Conservation (phyloP, 30 jellyfish, hydroid and myxozoan species). For the Nemopilema nomurai region DNA sequence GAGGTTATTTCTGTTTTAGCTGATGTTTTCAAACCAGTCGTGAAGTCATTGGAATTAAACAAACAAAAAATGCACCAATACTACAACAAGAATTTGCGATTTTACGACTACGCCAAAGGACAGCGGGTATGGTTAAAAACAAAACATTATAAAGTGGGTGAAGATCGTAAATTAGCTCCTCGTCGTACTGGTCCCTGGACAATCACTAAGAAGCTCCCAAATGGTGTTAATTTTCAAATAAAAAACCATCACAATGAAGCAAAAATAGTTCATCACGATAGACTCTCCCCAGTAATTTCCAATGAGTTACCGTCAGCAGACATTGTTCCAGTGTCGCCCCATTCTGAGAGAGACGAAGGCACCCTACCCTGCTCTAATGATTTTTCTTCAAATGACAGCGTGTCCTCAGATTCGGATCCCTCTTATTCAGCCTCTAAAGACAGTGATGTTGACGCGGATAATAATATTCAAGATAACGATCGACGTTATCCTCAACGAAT, state of each 20-base stretch:
- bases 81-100: conserved; percentile 9
- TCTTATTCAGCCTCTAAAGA: not conserved
- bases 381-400: not conserved
- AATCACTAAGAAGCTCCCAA: conserved; percentile 1
- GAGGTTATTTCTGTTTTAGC: not conserved
- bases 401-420: not conserved
- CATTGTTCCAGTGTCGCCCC: not conserved
- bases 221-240: not conserved
- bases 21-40: not conserved
- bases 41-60: not conserved
- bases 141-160: not conserved
- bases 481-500: not conserved
- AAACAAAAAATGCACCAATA: conserved; percentile 30
- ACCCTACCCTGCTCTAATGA: not conserved
- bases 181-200: conserved; percentile 8
- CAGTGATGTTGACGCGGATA: not conserved
- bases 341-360: not conserved
- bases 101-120: not conserved
- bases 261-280: conserved; percentile 15
- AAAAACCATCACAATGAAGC: not conserved
- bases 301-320: not conserved
- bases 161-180: not conserved
- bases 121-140: not conserved
- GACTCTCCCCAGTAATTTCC: conserved; percentile 4
- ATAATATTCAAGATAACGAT: not conserved